Percentiles rank a stretch among this genome's conserved stretches.
Evolutionary conservation across 2,113 vertebrate species (phyloP).

Genomic region (Paramisgurnus dabryanus): DNA sequence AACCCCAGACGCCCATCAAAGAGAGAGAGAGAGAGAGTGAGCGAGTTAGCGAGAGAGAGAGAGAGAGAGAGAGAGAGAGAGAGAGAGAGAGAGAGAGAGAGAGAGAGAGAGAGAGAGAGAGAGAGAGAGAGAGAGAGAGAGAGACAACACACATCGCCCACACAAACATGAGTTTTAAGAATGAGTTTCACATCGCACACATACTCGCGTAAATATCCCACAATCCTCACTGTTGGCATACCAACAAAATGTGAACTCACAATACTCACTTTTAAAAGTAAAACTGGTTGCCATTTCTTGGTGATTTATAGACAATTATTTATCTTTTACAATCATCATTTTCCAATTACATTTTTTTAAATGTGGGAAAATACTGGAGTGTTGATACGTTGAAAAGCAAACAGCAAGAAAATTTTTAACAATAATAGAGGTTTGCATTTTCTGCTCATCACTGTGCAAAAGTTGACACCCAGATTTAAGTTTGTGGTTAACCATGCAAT

Average conservation of each 20-base stretch:
- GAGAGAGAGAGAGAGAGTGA: not conserved
- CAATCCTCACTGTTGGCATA: not conserved
- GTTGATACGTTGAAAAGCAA: too few relatives aligned
- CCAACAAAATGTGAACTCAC: not conserved
- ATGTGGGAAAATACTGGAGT: too few relatives aligned
- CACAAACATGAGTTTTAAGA: not conserved
- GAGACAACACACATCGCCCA: not conserved
- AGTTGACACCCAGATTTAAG: too few relatives aligned
- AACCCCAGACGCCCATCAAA: constrained; percentile 14
- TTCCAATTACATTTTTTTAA: too few relatives aligned
- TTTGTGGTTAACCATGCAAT: too few relatives aligned
- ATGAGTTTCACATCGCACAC: constrained; percentile 23
- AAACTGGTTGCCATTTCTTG: not conserved
- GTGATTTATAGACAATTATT: not conserved
- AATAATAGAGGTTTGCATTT: too few relatives aligned
- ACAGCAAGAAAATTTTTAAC: too few relatives aligned
- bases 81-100: not conserved
- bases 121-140: not conserved
- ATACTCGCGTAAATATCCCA: not conserved
- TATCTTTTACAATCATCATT: too few relatives aligned
- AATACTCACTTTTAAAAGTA: not conserved
- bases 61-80: not conserved
- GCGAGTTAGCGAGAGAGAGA: not conserved
- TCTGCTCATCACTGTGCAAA: too few relatives aligned
- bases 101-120: not conserved